phyloP scores from a whole-genome alignment of 2,888 invertebrate species.

The Rosalia funebris region DNA sequence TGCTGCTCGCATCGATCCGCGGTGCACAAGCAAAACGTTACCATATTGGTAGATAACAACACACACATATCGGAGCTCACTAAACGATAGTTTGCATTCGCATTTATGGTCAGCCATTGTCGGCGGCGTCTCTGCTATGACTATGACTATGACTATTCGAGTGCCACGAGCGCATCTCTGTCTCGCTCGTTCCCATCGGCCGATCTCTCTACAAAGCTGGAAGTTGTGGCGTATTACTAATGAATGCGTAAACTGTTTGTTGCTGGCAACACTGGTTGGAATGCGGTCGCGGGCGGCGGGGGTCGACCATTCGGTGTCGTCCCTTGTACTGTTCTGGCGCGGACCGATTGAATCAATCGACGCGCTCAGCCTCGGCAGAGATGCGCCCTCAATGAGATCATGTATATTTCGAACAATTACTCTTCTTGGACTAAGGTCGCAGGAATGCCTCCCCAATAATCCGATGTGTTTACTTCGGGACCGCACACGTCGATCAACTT shows the following conservation, averaged over 20 bases:
- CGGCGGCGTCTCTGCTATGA: neutral
- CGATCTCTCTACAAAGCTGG: conserved; percentile 38
- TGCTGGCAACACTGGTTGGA: conserved; percentile 64
- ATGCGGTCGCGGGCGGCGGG: conserved; percentile 67
- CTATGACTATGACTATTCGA: neutral
- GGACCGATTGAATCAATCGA: conserved; percentile 58
- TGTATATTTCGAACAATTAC: conserved; percentile 47
- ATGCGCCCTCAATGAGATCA: conserved; percentile 48
- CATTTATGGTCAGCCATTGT: conserved; percentile 29
- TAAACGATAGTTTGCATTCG: conserved; percentile 24
- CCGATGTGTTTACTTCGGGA: no score
- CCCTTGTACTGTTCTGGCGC: conserved; percentile 52
- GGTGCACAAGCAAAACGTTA: conserved; percentile 1
- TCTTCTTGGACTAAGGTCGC: no score
- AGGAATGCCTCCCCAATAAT: no score
- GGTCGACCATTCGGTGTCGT: conserved; percentile 62
- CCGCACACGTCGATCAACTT: no score
- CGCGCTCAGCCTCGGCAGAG: conserved; percentile 52
- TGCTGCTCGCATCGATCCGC: conserved; percentile 1
- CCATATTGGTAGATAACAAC: conserved; percentile 13
- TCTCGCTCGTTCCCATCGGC: conserved; percentile 18
- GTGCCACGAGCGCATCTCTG: conserved; percentile 14
- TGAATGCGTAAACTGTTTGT: conserved; percentile 65
- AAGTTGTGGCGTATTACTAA: conserved; percentile 61
- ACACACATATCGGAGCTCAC: neutral